Evolutionary conservation across 2,888 invertebrate species (phyloP), one percentile per base, ranked within the genome.

Genomic region (Venusia cambrica): DNA sequence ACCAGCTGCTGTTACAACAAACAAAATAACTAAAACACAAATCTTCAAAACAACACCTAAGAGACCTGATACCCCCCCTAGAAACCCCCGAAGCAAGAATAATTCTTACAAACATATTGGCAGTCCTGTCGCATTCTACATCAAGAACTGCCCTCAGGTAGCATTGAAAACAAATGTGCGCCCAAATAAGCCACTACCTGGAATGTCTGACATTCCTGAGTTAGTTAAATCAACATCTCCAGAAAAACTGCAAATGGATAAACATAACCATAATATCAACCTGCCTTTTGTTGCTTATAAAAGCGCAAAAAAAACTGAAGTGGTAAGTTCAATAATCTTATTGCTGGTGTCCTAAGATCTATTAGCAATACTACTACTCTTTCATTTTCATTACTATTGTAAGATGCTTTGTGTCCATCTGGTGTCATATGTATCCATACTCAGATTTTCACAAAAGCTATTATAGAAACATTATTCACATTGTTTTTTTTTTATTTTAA

Each of bases 71-170:
- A n/a, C 45, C 11, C 43, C 41, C 10, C 51, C 57, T 13, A 72
- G 61, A 40, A 71, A 58, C 51, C 69, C 68, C 6, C 62, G 67
- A 15, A 41, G 41, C 12, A 68, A 54, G 54, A 45, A 41, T 22
- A 66, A 66, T 46, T 49, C 50, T 14, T 81, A 69, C 47, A 59
- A 74, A 37, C 70, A 83, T 37, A 71, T 83, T 15, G 49, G 56
- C 11, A 84, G 84, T 54, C 84, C 84, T 21, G 65, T 84, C 15
- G 80, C 80, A 18, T 62, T 69, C 29, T 84, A 83, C 22, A 83
- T 84, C 3, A 76, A 73, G 14, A 67, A 74, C 14, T 54, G 66
- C 15, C 75, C 80, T 2, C 66, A 70, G 50, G 66, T 57, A 10
- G 73, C 77, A 32, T 47, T 78, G 11, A 45, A 79, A 1, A 72